Evolutionary conservation across 2,113 vertebrate genomes (phyloP).

Genomic region (Lethenteron camtschaticum): DNA sequence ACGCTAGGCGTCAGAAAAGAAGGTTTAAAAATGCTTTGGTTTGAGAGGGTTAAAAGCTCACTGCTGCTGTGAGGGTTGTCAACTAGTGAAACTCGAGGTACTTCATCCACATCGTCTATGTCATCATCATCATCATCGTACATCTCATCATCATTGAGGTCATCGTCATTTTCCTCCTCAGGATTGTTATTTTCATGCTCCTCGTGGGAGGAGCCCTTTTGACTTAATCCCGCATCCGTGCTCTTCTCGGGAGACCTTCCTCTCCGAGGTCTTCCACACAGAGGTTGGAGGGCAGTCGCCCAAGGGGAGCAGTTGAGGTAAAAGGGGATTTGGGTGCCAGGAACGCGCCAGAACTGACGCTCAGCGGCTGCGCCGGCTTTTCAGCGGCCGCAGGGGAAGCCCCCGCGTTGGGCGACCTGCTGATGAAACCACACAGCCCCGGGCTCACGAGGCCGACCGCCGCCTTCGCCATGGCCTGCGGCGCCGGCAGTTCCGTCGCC

Average conservation of each 20-base stretch:
- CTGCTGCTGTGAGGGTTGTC: slow-evolving; percentile 3
- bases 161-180: not conserved
- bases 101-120: slow-evolving; percentile 1
- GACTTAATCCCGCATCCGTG: no score
- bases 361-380: no score
- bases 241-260: no score
- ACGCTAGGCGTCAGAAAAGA: slow-evolving; percentile 88
- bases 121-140: not conserved
- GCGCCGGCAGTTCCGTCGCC: not conserved
- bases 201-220: no score
- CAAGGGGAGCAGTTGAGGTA: slow-evolving; percentile 1
- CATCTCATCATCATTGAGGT: slow-evolving; percentile 4
- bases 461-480: no score
- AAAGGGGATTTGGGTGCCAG: slow-evolving; percentile 3
- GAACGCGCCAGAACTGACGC: no score
- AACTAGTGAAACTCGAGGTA: slow-evolving; percentile 2
- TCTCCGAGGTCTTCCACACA: no score
- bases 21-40: slow-evolving; percentile 99
- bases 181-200: not conserved
- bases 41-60: slow-evolving; percentile 48
- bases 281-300: not conserved
- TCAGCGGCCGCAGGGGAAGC: no score
- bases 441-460: no score
- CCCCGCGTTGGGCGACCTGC: no score
- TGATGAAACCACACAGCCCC: no score